Evolutionary conservation across 2,113 vertebrate genomes (phyloP), one percentile per base, ranked within the genome.

Genomic region (Leucopternis melanops): DNA sequence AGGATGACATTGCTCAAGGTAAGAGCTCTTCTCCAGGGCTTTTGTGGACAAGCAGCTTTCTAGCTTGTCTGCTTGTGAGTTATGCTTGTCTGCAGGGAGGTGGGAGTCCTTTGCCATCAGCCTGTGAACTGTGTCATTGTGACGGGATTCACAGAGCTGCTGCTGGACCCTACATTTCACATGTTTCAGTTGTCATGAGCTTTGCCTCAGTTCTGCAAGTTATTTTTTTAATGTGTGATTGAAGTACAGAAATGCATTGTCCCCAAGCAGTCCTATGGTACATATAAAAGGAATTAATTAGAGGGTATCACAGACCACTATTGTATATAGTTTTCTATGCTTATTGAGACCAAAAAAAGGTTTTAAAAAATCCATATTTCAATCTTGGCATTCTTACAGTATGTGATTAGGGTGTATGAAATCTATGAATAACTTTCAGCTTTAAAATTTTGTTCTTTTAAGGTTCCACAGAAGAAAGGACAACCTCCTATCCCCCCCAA

Each of bases 1-100:
- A 99, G 96, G 99, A 99, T 95, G 99, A 99, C 95, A 98, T 97
- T 54, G 97, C 98, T 91, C 99, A 99, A 98, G 98, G 99, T 99
- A 97, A 82, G 31, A 32, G n/a, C 73, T 80, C n/a, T 65, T 42
- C 77, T 34, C 11, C 1, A 2, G 32, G 44, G 8, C 16, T 45
- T 58, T 6, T 4, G 14, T 15, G 61, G 13, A 27, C 12, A 9
- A 32, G 42, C n/a, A 45, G n/a, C 12, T 82, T 50, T 69, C 50
- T 19, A 18, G n/a, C 27, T 22, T 45, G 57, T 15, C 42, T 31
- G 20, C 52, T 6, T 54, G 59, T 2, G 5, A 59, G 77, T 42
- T 67, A 23, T 58, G 69, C 49, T 73, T 58, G 31, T 54, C 45
- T 58, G 67, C 50, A 55, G 32, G 34, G 55, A 69, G 55, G 6